phyloP scores from a whole-genome alignment of 2,888 invertebrate species.

The Ennomos erosarius region DNA sequence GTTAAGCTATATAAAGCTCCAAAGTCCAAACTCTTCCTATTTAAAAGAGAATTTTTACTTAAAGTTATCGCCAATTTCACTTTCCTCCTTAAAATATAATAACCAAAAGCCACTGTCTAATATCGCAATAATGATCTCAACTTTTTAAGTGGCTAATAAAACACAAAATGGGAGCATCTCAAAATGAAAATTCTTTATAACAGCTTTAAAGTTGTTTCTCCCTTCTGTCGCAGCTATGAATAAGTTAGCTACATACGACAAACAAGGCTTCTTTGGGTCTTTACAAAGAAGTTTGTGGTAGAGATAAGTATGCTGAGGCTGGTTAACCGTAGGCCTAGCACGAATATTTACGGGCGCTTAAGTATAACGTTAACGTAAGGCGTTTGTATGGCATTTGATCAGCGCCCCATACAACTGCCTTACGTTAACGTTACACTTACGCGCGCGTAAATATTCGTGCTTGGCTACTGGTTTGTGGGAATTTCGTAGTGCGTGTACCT shows the following conservation, averaged over 20 bases:
- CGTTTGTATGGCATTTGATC: no score
- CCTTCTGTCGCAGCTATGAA: conserved; percentile 43
- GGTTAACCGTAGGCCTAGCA: no score
- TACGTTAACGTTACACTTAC: no score
- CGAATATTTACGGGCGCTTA: no score
- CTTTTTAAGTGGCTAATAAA: conserved; percentile 46
- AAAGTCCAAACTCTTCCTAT: conserved; percentile 5
- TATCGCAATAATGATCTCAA: conserved; percentile 40
- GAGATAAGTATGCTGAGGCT: conserved; percentile 4
- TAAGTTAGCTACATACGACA: conserved; percentile 37
- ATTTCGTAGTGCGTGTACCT: no score
- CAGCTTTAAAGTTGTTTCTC: conserved; percentile 32
- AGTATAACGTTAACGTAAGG: no score
- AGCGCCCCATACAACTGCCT: no score
- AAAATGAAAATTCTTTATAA: conserved; percentile 44
- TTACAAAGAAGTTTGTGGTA: conserved; percentile 19
- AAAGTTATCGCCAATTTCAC: conserved; percentile 3
- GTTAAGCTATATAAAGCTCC: background rate
- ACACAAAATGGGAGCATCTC: conserved; percentile 35
- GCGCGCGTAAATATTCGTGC: no score
- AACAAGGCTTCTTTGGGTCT: conserved; percentile 18
- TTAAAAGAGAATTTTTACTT: conserved; percentile 15
- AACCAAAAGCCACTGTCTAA: conserved; percentile 23
- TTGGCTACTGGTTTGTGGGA: no score
- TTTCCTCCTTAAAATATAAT: conserved; percentile 9